Evolutionary conservation across 1,140 invertebrate species (phyloP).

Genomic region (Drosophila sp.): DNA sequence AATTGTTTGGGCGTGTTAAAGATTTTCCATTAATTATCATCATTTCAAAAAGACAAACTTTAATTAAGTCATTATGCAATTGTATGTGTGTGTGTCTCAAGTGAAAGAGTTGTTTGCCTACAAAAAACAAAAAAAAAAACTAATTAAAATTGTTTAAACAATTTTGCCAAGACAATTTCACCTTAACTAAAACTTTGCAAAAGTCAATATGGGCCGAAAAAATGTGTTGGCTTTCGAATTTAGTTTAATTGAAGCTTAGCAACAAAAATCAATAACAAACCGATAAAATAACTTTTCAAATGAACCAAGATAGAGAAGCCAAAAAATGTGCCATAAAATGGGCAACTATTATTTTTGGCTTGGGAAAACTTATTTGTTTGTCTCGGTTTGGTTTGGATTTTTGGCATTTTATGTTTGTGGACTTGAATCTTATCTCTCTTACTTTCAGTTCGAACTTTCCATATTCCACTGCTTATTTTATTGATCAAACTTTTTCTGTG

Average conservation of each 20-base stretch:
- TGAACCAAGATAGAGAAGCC: neutral
- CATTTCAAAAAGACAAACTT: slow-evolving; percentile 45
- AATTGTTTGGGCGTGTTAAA: slow-evolving; percentile 79
- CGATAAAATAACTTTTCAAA: slow-evolving; percentile 48
- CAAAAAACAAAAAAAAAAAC: slow-evolving; percentile 37
- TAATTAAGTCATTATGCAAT: slow-evolving; percentile 78
- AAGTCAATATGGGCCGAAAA: slow-evolving; percentile 25
- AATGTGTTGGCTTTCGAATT: neutral
- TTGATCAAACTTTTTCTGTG: slow-evolving; percentile 21
- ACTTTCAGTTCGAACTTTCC: slow-evolving; percentile 7
- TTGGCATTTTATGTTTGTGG: slow-evolving; percentile 28
- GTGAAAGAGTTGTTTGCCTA: slow-evolving; percentile 12
- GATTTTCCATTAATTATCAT: slow-evolving; percentile 78
- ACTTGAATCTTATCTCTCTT: slow-evolving; percentile 23
- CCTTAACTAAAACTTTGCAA: slow-evolving; percentile 1
- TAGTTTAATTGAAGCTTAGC: neutral
- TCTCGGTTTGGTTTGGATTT: neutral
- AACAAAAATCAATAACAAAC: slow-evolving; percentile 34
- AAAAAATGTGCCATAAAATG: slow-evolving; percentile 1
- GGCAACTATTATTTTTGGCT: slow-evolving; percentile 3
- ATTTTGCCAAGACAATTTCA: neutral
- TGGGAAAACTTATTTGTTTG: neutral
- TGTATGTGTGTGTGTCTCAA: slow-evolving; percentile 48
- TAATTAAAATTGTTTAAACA: slow-evolving; percentile 61
- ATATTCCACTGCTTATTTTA: neutral